These are phyloP conservation scores for Eurystomus glaucurus DNA, from an alignment of 2,797 vertebrate species.

Conservation along the genomic window DNA sequence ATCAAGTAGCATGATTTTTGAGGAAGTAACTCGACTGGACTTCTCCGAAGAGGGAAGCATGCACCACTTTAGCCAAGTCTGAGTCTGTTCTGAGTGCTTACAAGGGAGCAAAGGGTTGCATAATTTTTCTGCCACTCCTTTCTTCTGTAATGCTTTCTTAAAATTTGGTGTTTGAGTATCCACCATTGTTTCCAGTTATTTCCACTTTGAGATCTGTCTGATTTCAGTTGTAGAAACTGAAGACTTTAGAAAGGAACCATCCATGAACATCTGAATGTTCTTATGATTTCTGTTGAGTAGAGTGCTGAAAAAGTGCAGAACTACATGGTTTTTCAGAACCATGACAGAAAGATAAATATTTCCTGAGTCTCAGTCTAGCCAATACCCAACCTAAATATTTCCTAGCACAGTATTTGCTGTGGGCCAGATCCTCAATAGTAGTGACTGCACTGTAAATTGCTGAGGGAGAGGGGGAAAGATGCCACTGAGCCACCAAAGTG, in stretches of 20 bases:
- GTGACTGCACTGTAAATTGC: not conserved
- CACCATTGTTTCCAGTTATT: not conserved
- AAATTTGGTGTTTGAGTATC: not conserved
- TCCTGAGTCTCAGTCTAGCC: not conserved
- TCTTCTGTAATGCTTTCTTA: not conserved
- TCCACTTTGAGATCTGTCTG: not conserved
- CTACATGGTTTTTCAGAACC: not conserved
- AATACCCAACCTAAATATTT: not conserved
- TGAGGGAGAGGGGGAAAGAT: not conserved
- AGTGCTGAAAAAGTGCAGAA: not conserved
- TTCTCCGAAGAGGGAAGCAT: not conserved
- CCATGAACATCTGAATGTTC: not conserved
- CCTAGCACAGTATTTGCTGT: not conserved
- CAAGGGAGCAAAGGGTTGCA: not conserved
- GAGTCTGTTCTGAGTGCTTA: not conserved
- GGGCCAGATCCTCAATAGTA: not conserved
- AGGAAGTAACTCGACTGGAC: not conserved
- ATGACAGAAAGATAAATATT: not conserved
- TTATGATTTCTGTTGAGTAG: not conserved
- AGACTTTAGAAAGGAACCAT: not conserved
- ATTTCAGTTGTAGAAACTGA: not conserved
- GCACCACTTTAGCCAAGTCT: not conserved
- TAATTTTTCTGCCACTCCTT: not conserved
- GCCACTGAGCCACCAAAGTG: not conserved
- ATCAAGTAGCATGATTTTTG: not conserved